Base-by-base conservation (phyloP, 2,797 vertebrate species). In the Platyrinchus mystaceus region DNA sequence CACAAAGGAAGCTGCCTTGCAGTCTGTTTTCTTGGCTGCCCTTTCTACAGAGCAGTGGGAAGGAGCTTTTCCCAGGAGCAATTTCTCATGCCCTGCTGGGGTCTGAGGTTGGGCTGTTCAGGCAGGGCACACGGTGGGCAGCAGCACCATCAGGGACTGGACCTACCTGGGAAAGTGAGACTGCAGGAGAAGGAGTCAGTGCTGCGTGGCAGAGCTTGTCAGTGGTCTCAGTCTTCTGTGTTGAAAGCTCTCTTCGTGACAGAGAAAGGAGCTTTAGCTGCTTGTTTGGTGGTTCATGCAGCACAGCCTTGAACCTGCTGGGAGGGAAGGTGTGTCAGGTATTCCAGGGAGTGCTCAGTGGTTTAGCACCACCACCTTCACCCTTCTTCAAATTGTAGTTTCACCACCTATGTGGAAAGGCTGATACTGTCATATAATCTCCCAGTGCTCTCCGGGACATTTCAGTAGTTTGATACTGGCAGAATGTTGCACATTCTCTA, bases 261-360 rank as follows among this genome's bases (percentile, higher is more conserved):
- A 69, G 43, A 34, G 20, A 21, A 64, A 73, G 28, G 43, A n/a
- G 22, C 24, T 82, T 43, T 13, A n/a, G 52, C 52, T 68, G 43
- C 30, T 60, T 10, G 2, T 49, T 3, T 26, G 9, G 62, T 18
- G 6, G 12, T 32, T 32, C 2, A 1, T 1, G 4, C 8, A 27
- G 7, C 21, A 1, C 5, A 47, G 49, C 36, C 43, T 23, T 0
- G 0, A 43, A 74, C 44, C 34, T 34, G 16, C 14, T 2, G 7
- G 44, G 10, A 41, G 22, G n/a, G 24, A 46, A 34, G 26, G 3
- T n/a, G 7, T 60, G 43, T 23, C 50, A 6, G 41, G 28, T 43
- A 18, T 23, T 63, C 22, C 36, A 56, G n/a, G 59, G 7, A 32
- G 14, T 0, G 8, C 2, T 1, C 44, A 36, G 44, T 16, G 52